Evolutionary conservation across 2,888 invertebrate species (phyloP).

Genomic region (Epirrita christyi): DNA sequence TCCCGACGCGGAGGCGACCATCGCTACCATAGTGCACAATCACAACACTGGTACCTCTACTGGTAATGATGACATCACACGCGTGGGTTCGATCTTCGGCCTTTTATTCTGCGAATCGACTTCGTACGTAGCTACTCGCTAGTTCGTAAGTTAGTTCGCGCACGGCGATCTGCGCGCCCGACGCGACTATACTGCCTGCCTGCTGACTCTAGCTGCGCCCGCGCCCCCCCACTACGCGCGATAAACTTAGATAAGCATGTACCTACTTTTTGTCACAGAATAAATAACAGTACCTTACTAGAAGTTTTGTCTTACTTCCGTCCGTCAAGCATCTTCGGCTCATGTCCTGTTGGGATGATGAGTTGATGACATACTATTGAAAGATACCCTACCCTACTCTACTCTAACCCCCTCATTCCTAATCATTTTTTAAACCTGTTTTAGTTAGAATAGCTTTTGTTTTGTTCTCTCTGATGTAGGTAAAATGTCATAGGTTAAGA

Average conservation of each 20-base stretch:
- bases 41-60: slow-evolving; percentile 55
- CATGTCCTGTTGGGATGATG: slow-evolving; percentile 6
- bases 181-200: slow-evolving; percentile 56
- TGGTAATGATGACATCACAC: slow-evolving; percentile 68
- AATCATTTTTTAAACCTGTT: too few relatives aligned
- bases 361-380: too few relatives aligned
- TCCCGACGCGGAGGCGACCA: slow-evolving; percentile 81
- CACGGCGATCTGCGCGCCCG: slow-evolving; percentile 57
- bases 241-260: slow-evolving; percentile 59
- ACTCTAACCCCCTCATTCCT: too few relatives aligned
- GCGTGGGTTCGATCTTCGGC: slow-evolving; percentile 45
- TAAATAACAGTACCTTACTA: slow-evolving; percentile 5
- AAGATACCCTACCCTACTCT: too few relatives aligned
- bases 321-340: slow-evolving; percentile 33
- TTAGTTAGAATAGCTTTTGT: too few relatives aligned
- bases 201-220: slow-evolving; percentile 37
- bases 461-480: too few relatives aligned
- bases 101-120: not conserved
- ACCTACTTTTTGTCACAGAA: slow-evolving; percentile 30
- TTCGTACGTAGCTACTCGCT: slow-evolving; percentile 6
- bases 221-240: slow-evolving; percentile 50
- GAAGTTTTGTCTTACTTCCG: slow-evolving; percentile 46
- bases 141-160: slow-evolving; percentile 59
- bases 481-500: too few relatives aligned
- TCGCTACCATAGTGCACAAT: slow-evolving; percentile 78